Evolutionary conservation across 37 sponge, comb jelly and placozoan genomes (phyloP).

Genomic region (Spongilla lacustris): DNA sequence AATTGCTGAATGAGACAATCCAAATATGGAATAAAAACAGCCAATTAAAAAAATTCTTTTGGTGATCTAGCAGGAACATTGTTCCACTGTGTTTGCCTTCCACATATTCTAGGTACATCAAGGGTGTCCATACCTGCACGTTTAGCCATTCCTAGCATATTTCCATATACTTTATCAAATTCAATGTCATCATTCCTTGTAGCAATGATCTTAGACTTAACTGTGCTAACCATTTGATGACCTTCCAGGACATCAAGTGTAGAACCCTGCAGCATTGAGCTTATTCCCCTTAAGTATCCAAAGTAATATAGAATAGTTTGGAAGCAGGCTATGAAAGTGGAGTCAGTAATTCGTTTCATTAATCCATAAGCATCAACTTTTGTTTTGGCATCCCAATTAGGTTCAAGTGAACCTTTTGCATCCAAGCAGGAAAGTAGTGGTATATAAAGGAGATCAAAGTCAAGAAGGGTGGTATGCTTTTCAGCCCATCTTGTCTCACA

Average conservation of each 20-base stretch:
- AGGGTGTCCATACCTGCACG: no score
- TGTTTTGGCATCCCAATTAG: constrained; percentile 26
- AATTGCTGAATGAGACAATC: no score
- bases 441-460: constrained; percentile 4
- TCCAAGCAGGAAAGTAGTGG: constrained; percentile 22
- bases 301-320: neutral
- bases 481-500: constrained; percentile 45
- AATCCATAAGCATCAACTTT: constrained; percentile 41
- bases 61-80: no score
- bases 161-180: no score
- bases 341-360: neutral
- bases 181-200: no score
- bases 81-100: no score
- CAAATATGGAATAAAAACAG: no score
- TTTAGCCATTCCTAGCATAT: no score
- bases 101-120: no score
- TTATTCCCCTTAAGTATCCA: neutral
- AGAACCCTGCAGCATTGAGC: constrained; percentile 13
- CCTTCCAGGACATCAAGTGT: constrained; percentile 34
- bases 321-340: constrained; percentile 31
- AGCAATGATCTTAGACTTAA: no score
- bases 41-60: no score
- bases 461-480: constrained; percentile 18
- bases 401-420: neutral
- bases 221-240: constrained; percentile 10